Conservation (phyloP, 2,797 vertebrate genomes). For the Clamator glandarius region DNA sequence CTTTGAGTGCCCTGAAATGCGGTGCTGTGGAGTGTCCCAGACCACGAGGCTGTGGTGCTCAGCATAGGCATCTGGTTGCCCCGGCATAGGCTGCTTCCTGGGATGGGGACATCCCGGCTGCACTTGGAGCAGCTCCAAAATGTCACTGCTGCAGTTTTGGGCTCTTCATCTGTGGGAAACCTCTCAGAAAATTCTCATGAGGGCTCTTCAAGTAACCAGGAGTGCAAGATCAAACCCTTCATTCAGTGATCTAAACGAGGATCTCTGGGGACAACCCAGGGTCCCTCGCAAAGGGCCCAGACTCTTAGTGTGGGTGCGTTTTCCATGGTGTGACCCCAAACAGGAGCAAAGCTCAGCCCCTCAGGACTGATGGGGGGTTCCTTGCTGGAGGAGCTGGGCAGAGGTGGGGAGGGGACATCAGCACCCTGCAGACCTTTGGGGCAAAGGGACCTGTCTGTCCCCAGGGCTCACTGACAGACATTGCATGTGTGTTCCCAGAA, state of each 20-base stretch:
- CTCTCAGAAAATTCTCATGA: no score
- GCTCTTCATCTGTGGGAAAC: neutral
- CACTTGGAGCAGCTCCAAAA: neutral
- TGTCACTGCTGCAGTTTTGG: neutral
- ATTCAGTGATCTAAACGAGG: no score
- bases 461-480: neutral
- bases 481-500: neutral
- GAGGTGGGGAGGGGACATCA: neutral
- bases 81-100: neutral
- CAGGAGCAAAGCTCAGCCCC: no score
- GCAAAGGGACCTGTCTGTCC: neutral
- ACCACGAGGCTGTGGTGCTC: no score
- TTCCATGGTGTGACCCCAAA: fast-evolving
- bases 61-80: neutral
- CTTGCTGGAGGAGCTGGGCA: neutral
- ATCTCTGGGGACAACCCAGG: neutral
- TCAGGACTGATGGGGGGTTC: neutral
- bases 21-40: neutral
- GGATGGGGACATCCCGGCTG: no score
- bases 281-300: no score
- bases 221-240: neutral
- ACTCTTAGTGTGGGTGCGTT: neutral
- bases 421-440: neutral
- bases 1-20: fast-evolving
- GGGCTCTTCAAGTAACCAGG: neutral